Evolutionary conservation across 2,113 vertebrate species (phyloP), one percentile per base, ranked within the genome.

Genomic region (Misgurnus mizolepis): DNA sequence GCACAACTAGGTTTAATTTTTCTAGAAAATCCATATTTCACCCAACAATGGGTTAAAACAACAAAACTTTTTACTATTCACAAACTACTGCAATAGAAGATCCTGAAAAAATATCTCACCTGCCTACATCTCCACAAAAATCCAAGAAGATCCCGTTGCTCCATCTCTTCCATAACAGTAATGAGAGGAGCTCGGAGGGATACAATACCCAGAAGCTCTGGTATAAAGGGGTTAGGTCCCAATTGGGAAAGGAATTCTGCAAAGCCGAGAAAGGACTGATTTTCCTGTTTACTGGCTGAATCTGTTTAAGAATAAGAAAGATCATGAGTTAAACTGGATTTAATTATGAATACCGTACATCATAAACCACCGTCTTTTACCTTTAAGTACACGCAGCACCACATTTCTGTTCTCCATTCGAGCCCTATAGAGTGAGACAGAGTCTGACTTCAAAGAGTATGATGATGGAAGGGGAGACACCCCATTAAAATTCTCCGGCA

Each of bases 351-450:
- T 65, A 22, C 27, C n/a, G 18, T 8, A 77, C 6, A 5, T 12
- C 17, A 65, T 49, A 64, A 62, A 55, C 8, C 5, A 0, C 5
- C 22, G 22, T 4, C 12, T 18, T 87, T 79, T 58, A 94, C 93
- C 93, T 1, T 91, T 93, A 18, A 94, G 87, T n/a, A 93, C 93
- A 8, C 92, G 86, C 22, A 94, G 88, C 1, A 94, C 87, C 64
- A 92, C 93, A 6, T 93, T 93, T 82, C 92, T 91, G 87, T 90
- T 89, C 1, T 93, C 91, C 93, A 93, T 93, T 0, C 90, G 88
- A 2, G 93, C 93, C 61, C 91, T 88, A 80, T 89, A 93, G 15
- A 93, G 88, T 9, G 92, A 93, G 83, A 94, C 87, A 0, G 70
- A 39, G 76, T 91, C 83, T 3, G 89, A 67, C 12, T 61, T 90